phyloP scores from a whole-genome alignment of 2,113 vertebrate species.

The Macrotis lagotis region DNA sequence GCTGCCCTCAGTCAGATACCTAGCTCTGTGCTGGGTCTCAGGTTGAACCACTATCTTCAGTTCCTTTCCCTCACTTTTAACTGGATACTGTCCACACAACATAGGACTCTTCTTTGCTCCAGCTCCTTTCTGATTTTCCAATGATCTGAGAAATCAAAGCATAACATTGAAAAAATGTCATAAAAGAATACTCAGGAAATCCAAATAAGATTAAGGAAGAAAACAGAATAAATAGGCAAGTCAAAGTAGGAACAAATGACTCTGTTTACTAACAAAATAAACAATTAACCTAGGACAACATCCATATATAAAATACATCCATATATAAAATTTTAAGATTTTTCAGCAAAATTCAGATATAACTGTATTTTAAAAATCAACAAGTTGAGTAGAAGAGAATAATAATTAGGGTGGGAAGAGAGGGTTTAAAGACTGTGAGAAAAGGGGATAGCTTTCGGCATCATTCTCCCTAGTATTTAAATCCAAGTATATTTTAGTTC shows the following conservation, averaged over 20 bases:
- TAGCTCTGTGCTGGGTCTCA: slow-evolving; percentile 96
- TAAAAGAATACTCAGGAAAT: slow-evolving; percentile 50
- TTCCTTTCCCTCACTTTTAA: slow-evolving; percentile 95
- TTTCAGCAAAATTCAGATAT: slow-evolving; percentile 67
- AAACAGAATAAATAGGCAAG: slow-evolving; percentile 27
- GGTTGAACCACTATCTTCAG: slow-evolving; percentile 97
- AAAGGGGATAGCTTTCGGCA: slow-evolving; percentile 45
- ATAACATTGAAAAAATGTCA: slow-evolving; percentile 75
- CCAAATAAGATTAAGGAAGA: slow-evolving; percentile 70
- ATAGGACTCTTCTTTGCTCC: slow-evolving; percentile 91
- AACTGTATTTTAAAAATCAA: slow-evolving; percentile 72
- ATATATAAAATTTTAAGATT: slow-evolving; percentile 58
- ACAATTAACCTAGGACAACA: slow-evolving; percentile 69
- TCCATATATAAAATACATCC: slow-evolving; percentile 51
- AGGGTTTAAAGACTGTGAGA: slow-evolving; percentile 30
- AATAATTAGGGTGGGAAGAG: neutral
- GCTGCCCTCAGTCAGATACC: slow-evolving; percentile 98
- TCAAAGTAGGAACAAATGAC: slow-evolving; percentile 63
- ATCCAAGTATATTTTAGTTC: slow-evolving; percentile 54
- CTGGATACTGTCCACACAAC: slow-evolving; percentile 93
- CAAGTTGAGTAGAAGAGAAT: slow-evolving; percentile 54
- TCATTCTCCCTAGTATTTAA: slow-evolving; percentile 35
- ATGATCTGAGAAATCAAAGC: slow-evolving; percentile 84
- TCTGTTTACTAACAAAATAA: slow-evolving; percentile 60
- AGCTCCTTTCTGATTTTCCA: slow-evolving; percentile 85